Conservation (phyloP, 53 echinoderm and acorn worm species). For the Pentamera pediparva region DNA sequence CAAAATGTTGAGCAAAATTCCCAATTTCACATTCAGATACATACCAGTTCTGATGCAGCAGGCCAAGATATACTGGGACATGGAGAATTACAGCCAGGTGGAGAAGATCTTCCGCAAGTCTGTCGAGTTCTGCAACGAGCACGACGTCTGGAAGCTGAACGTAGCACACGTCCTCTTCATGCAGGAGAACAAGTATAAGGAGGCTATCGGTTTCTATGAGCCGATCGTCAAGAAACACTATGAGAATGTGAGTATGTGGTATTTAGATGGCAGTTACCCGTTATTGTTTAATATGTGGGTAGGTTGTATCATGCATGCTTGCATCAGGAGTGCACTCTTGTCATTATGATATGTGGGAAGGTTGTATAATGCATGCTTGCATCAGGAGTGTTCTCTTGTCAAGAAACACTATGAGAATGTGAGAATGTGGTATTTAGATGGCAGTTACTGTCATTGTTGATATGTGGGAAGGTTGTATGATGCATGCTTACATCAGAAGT, state of each 20-base stretch:
- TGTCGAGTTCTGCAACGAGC: constrained; percentile 99
- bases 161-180: constrained; percentile 98
- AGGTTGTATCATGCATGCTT: too few species aligned
- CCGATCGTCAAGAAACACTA: constrained; percentile 99
- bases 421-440: too few species aligned
- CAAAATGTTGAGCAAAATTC: not conserved
- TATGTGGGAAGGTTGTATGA: too few species aligned
- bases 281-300: too few species aligned
- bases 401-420: too few species aligned
- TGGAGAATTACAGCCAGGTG: constrained; percentile 93
- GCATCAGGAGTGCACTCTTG: too few species aligned
- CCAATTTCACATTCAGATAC: constrained; percentile 44
- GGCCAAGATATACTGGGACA: constrained; percentile 97
- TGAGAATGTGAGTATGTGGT: constrained; percentile 80
- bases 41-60: constrained; percentile 97
- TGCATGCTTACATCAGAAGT: too few species aligned
- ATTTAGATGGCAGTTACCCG: too few species aligned
- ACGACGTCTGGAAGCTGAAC: constrained; percentile 95
- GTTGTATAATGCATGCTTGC: too few species aligned
- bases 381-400: too few species aligned
- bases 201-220: constrained; percentile 97
- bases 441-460: too few species aligned
- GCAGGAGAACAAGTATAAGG: constrained; percentile 99
- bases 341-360: too few species aligned
- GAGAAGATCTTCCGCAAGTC: constrained; percentile 99